Conservation (phyloP, 2,113 vertebrate species). For the Syngnathus typhle region DNA sequence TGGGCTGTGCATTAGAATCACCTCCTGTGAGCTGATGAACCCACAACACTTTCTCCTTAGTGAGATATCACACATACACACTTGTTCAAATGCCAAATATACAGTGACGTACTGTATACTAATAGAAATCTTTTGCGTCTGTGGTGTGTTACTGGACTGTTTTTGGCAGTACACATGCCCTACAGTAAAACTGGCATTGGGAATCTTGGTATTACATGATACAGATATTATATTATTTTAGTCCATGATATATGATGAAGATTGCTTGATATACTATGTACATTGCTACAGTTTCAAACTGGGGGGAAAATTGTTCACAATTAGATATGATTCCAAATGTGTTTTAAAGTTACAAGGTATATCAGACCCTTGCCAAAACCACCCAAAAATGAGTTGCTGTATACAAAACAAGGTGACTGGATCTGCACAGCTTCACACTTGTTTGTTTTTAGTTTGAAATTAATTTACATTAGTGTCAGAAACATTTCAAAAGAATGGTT, state of each 20-base stretch:
- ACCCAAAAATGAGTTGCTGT: background rate
- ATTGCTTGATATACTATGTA: no score
- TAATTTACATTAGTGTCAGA: background rate
- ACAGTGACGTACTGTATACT: conserved; percentile 14
- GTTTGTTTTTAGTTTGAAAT: background rate
- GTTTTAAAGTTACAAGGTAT: background rate
- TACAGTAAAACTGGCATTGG: no score
- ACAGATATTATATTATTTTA: no score
- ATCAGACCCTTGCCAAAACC: background rate
- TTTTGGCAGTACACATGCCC: background rate
- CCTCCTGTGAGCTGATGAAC: conserved; percentile 44
- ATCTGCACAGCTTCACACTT: no score
- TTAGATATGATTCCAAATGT: background rate
- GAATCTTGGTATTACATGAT: no score
- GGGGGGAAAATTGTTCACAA: no score
- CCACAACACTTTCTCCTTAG: conserved; percentile 35
- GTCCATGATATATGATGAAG: no score
- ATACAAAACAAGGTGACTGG: background rate
- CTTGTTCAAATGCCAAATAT: conserved; percentile 8
- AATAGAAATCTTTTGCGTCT: conserved; percentile 18
- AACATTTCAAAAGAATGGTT: no score
- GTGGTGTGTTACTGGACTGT: conserved; percentile 4
- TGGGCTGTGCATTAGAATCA: conserved; percentile 39
- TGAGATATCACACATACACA: conserved; percentile 18
- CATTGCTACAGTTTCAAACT: no score